These are phyloP conservation scores for Stenoptilia bipunctidactyla DNA, from an alignment of 2,888 invertebrate species.

Conservation along the genomic window DNA sequence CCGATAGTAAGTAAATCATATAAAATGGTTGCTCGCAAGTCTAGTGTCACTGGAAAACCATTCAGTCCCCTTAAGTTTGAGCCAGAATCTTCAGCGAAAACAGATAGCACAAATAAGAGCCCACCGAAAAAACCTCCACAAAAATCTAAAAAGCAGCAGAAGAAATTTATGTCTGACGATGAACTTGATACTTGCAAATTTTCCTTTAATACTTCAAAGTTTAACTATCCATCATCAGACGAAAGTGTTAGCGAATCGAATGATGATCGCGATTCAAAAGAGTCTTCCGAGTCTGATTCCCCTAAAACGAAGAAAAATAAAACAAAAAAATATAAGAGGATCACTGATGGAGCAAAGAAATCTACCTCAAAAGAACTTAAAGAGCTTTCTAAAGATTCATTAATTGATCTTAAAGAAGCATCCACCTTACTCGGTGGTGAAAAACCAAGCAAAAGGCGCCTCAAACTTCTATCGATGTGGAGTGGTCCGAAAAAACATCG, in stretches of 20 bases:
- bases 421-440: constrained; percentile 39
- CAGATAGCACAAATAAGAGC: constrained; percentile 25
- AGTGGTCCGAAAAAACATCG: constrained; percentile 85
- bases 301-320: constrained; percentile 45
- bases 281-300: constrained; percentile 50
- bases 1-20: constrained; percentile 62
- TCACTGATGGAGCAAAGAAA: constrained; percentile 46
- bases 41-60: constrained; percentile 62
- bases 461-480: constrained; percentile 78
- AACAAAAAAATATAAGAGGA: constrained; percentile 53
- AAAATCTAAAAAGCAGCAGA: constrained; percentile 38
- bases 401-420: constrained; percentile 53
- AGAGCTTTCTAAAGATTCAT: constrained; percentile 57
- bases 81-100: constrained; percentile 32
- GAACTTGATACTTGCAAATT: constrained; percentile 56
- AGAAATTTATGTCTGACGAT: constrained; percentile 48
- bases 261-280: constrained; percentile 55
- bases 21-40: constrained; percentile 66
- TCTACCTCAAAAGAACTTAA: constrained; percentile 51
- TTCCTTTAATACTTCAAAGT: constrained; percentile 42
- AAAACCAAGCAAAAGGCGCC: constrained; percentile 60
- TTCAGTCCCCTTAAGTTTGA: constrained; percentile 60
- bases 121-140: constrained; percentile 29
- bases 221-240: constrained; percentile 52
- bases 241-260: constrained; percentile 58